Conservation (phyloP, 2,797 vertebrate genomes). For the Hozukius guyotensis region DNA sequence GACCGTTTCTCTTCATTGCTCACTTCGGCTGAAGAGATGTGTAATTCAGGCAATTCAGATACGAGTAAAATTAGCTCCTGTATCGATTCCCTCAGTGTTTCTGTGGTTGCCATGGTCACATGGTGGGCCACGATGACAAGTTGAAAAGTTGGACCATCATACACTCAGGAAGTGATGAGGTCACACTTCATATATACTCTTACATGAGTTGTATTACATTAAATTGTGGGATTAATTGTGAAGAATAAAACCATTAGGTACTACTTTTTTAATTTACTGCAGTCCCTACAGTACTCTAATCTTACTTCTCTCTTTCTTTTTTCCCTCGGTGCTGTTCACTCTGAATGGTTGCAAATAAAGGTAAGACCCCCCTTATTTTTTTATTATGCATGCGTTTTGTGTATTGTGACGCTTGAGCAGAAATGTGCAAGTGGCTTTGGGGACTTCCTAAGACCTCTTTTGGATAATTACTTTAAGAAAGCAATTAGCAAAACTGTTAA, state of each 20-base stretch:
- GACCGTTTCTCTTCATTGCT: neutral
- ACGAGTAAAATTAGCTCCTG: neutral
- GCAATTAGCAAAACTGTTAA: slow-evolving; percentile 66
- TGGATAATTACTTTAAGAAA: slow-evolving; percentile 72
- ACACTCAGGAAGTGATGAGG: neutral
- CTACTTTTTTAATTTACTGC: slow-evolving; percentile 15
- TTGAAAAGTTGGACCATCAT: neutral
- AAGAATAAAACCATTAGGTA: slow-evolving; percentile 1
- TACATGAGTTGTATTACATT: neutral
- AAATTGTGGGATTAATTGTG: neutral
- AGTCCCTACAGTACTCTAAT: slow-evolving; percentile 37
- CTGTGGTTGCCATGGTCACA: neutral
- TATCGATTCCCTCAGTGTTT: neutral
- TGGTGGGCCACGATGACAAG: neutral
- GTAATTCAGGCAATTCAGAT: neutral
- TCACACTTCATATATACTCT: neutral
- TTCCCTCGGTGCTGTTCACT: slow-evolving; percentile 41
- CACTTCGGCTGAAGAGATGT: neutral
- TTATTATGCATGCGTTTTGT: slow-evolving; percentile 57
- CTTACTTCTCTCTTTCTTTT: slow-evolving; percentile 36
- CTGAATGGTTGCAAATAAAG: slow-evolving; percentile 63
- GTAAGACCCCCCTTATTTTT: slow-evolving; percentile 61
- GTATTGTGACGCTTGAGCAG: slow-evolving; percentile 31
- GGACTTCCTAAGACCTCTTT: slow-evolving; percentile 54
- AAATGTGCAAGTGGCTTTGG: slow-evolving; percentile 54